Evolutionary conservation across 2,797 vertebrate genomes (phyloP).

Genomic region (Acrossocheilus fasciatus): DNA sequence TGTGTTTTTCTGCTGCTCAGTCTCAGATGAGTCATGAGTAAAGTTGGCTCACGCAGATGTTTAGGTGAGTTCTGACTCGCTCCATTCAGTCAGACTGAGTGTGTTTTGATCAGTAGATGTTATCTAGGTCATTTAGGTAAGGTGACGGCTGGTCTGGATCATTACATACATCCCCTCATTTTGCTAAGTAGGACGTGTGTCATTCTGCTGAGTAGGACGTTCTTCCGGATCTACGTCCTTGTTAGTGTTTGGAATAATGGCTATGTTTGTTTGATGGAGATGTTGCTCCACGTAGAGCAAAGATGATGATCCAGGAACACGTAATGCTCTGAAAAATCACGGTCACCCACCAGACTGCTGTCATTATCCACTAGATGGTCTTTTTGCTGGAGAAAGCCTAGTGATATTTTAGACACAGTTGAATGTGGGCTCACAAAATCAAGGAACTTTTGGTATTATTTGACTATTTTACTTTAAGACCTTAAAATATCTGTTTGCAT

Average conservation of each 20-base stretch:
- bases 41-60: not conserved
- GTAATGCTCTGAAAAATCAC: not conserved
- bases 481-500: no score
- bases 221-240: not conserved
- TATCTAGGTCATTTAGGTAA: conserved; percentile 2
- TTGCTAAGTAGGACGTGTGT: not conserved
- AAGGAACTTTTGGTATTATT: no score
- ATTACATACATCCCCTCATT: not conserved
- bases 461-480: no score
- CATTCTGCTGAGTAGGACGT: not conserved
- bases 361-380: not conserved
- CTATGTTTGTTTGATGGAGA: conserved; percentile 1
- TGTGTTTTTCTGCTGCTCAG: not conserved
- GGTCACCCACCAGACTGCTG: not conserved
- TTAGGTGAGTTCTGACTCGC: not conserved
- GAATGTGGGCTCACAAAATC: no score
- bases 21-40: not conserved
- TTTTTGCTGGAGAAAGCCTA: not conserved
- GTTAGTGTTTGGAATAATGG: not conserved
- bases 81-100: not conserved
- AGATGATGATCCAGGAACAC: not conserved
- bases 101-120: not conserved
- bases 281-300: not conserved
- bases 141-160: conserved; percentile 7
- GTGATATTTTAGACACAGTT: no score